Evolutionary conservation across 1,140 invertebrate genomes (phyloP).

Genomic region (Hyposmocoma kahamanoa): DNA sequence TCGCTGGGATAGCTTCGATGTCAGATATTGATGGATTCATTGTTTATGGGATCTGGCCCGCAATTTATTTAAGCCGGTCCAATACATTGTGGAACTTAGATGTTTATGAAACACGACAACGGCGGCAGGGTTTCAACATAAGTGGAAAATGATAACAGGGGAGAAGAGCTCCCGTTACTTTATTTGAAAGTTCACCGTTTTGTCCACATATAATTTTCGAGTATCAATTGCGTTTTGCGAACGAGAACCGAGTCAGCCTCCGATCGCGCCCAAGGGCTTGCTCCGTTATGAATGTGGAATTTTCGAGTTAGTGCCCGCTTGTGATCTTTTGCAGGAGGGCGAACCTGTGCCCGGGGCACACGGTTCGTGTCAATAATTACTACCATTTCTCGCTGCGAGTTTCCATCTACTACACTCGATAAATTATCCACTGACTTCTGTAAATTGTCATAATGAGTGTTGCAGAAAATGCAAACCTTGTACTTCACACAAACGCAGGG

Average conservation of each 20-base stretch:
- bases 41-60: no score
- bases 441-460: constrained; percentile 58
- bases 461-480: constrained; percentile 32
- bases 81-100: no score
- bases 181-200: constrained; percentile 8
- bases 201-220: constrained; percentile 16
- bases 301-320: constrained; percentile 58
- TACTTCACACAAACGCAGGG: no score
- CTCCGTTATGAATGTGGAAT: constrained; percentile 58
- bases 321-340: constrained; percentile 43
- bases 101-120: neutral
- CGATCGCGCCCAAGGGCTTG: constrained; percentile 38
- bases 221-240: constrained; percentile 21
- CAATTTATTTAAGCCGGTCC: no score
- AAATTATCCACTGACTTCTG: constrained; percentile 53
- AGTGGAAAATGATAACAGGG: neutral
- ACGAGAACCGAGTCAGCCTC: constrained; percentile 13
- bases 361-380: constrained; percentile 67
- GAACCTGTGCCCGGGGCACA: constrained; percentile 30
- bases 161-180: neutral
- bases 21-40: no score
- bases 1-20: no score
- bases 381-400: constrained; percentile 48
- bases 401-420: constrained; percentile 44
- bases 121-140: neutral